Percentiles rank a stretch among this genome's conserved stretches.
Evolutionary conservation across 2,888 invertebrate genomes (phyloP).

Genomic region (Carterocephalus palaemon): DNA sequence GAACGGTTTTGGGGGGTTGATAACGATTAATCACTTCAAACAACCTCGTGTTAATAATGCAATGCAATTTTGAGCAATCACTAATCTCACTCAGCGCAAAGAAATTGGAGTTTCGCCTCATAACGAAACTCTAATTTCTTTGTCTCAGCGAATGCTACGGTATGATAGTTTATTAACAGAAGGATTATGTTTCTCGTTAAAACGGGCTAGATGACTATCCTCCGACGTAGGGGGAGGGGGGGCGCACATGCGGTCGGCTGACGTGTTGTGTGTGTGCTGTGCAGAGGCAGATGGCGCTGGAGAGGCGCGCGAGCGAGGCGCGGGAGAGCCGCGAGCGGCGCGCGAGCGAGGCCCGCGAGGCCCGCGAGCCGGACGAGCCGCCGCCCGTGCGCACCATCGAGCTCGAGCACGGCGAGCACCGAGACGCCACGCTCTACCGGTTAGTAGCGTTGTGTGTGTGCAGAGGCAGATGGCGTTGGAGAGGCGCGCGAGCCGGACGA

Average conservation of each 20-base stretch:
- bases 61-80: too few species aligned
- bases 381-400: slow-evolving; percentile 81
- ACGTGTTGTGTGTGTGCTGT: slow-evolving; percentile 3
- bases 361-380: slow-evolving; percentile 31
- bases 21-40: too few species aligned
- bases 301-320: slow-evolving; percentile 40
- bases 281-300: slow-evolving; percentile 68
- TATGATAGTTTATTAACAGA: too few species aligned
- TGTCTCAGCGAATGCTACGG: too few species aligned
- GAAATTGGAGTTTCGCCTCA: too few species aligned
- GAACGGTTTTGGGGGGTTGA: too few species aligned
- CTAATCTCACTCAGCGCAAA: too few species aligned
- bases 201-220: too few species aligned
- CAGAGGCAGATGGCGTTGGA: slow-evolving; percentile 68
- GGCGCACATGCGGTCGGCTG: background rate
- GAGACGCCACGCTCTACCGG: slow-evolving; percentile 85
- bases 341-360: slow-evolving; percentile 27
- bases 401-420: slow-evolving; percentile 86
- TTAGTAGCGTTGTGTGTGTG: slow-evolving; percentile 28
- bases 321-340: slow-evolving; percentile 26
- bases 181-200: too few species aligned
- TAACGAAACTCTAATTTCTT: too few species aligned
- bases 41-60: too few species aligned
- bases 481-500: slow-evolving; percentile 36
- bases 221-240: slow-evolving; percentile 19